Base-by-base conservation (phyloP, 2,797 vertebrate genomes). In the Anguilla anguilla region DNA sequence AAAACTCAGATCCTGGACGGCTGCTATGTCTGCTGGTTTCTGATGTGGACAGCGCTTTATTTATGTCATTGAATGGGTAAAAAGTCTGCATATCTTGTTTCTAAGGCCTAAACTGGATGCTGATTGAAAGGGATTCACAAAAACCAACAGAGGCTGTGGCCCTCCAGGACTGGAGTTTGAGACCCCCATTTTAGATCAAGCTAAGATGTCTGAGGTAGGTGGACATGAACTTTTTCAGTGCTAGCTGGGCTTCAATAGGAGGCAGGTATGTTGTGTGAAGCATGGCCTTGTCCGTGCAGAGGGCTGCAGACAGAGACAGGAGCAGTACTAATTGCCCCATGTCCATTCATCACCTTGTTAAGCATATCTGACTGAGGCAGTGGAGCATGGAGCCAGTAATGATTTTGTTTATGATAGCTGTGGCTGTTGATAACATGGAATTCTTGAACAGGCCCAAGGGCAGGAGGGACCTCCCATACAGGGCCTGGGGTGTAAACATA, bases 391-490 rank as follows among this genome's bases (percentile, higher is more conserved):
- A 74, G 89, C 39, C 39, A 77, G 25, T 86, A 88, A 87, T 89
- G 86, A 90, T 87, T 88, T 87, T 88, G 89, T 87, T 86, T 84
- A 88, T 88, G 88, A 88, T 86, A 74, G 85, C 53, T 83, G 49
- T 74, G 35, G 72, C 86, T 89, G 83, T 82, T 83, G 84, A 89
- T 89, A 85, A 64, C 49, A 51, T 83, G 83, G 79, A 85, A 88
- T 86, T 46, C 51, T 69, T 72, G 87, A 89, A 84, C 35, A 89
- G 49, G 57, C 87, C 77, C 86, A 39, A 72, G 89, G 86, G 81
- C 83, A 55, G 86, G 83, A 39, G 25, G 81, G 79, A 69, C 59
- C 46, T 87, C 84, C 28, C 53, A 84, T 51, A 87, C 87, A 82
- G 64, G 83, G 39, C 51, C 28, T 82, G 28, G 43, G 11, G 67